Base-by-base conservation (phyloP, 2,797 vertebrate species). In the Crenichthys baileyi region DNA sequence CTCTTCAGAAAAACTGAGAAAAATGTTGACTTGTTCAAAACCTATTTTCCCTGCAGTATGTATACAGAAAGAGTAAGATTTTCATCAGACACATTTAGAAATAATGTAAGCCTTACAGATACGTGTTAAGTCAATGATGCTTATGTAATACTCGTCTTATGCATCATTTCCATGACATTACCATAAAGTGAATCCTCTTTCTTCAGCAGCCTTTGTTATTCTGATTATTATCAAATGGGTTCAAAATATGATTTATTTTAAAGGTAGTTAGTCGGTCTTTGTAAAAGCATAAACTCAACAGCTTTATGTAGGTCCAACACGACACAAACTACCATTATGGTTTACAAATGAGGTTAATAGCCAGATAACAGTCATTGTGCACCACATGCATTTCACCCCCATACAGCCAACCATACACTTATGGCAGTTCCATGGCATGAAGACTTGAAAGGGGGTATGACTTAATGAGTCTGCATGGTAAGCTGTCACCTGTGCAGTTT, bases 381-480 rank as follows among this genome's bases (percentile, higher is more conserved):
- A 18, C 87, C 7, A 31, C 81, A 77, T 89, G 89, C 24, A 74
- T 85, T 88, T 87, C 84, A 79, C 78, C 84, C 86, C 81, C 89
- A 86, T 55, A 85, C 58, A 58, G 82, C n/a, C 89, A 90, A 48
- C 61, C 56, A 87, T 86, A 80, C 71, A 83, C 90, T 89, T 75
- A 79, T 86, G 76, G 83, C 77, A 39, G 60, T 20, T 48, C 80
- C 70, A 39, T 90, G 83, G 88, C 84, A 84, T 76, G 88, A 91
- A 90, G 85, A 89, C 84, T 79, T 88, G 73, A 86, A 78, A 85
- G 89, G 90, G 81, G 82, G 86, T 72, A 15, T 72, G 46, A 48
- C 72, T 81, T 93, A 92, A 93, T 91, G 91, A 91, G 85, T 84
- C 78, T 77, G 79, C 89, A 83, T 58, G 60, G 84, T 82, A 84